Percentiles rank a stretch among this genome's conserved stretches.
Conservation (phyloP, 2,888 invertebrate genomes). For the Agonum fuliginosum region DNA sequence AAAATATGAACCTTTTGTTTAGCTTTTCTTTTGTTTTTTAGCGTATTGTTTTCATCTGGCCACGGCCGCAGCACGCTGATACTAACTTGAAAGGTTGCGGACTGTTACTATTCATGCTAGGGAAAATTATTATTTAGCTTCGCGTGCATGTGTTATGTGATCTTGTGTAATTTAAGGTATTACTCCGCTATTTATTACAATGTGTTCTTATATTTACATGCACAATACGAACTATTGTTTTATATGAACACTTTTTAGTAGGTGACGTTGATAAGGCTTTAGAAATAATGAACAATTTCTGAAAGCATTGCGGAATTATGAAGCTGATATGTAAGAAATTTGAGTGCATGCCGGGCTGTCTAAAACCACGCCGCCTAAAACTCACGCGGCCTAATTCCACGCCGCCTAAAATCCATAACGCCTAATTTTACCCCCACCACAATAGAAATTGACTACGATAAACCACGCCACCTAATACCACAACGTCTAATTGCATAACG, state of each 20-base stretch:
- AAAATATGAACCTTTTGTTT: slow-evolving; percentile 59
- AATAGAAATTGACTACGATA: no score
- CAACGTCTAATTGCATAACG: no score
- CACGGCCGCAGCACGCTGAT: slow-evolving; percentile 29
- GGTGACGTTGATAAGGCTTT: neutral
- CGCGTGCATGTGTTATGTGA: slow-evolving; percentile 25
- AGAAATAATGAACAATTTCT: neutral
- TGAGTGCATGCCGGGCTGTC: no score
- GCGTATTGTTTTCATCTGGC: slow-evolving; percentile 54
- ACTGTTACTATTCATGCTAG: slow-evolving; percentile 29
- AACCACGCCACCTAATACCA: no score
- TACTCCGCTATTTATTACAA: slow-evolving; percentile 7
- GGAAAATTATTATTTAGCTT: slow-evolving; percentile 50
- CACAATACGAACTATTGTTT: neutral
- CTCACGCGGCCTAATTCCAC: no score
- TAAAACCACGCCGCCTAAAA: no score
- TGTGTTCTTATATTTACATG: no score
- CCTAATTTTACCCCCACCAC: no score
- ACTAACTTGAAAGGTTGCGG: slow-evolving; percentile 54
- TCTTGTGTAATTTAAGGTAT: slow-evolving; percentile 20
- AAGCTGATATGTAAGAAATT: no score
- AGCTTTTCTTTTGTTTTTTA: slow-evolving; percentile 57
- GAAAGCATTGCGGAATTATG: neutral
- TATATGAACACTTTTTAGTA: neutral
- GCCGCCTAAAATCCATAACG: no score